Base-by-base conservation (phyloP, 2,888 invertebrate species). In the Melanargia galathea region DNA sequence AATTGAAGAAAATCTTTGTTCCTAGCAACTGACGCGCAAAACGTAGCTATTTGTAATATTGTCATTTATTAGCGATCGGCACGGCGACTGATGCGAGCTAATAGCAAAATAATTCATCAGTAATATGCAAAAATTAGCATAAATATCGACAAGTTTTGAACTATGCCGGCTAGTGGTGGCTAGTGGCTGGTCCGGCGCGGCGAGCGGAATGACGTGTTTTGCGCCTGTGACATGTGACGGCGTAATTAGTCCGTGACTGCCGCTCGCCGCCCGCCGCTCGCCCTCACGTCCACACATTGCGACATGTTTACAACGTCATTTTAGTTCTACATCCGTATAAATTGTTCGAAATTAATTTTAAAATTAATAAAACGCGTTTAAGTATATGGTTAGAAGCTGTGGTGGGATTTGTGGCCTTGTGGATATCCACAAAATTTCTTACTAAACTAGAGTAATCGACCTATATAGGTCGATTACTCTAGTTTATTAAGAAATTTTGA, bases 181-280 rank as follows among this genome's bases (percentile, higher is more conserved):
- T 63, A 68, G 61, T 60, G 71, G 67, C 71, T 73, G 72, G 70
- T 65, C 67, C 70, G 20, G 49, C 30, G 49, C 70, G 20, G 49
- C 30, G 49, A 72, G 73, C 65, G 66, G 71, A n/a, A n/a, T 75
- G 76, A 68, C 75, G 76, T 87, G 88, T 89, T 88, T 88, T 88
- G 87, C 76, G 72, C 74, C 68, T 75, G 80, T 73, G 84, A 80
- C 86, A 87, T 79, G 84, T 87, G 87, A 86, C 80, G 84, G 71
- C 63, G 84, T 88, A 90, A 90, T 90, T 90, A 90, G 88, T 85
- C 84, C 86, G 78, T 82, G 84, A 85, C 86, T 74, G 73, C 75
- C 84, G 74, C 78, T 75, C 72, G 69, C 71, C 38, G 52, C 55
- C 83, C 83, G 73, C 79, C 64, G 68, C 62, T 70, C 76, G 75